Evolutionary conservation across 2,113 vertebrate genomes (phyloP).

Genomic region (Balaeniceps rex): DNA sequence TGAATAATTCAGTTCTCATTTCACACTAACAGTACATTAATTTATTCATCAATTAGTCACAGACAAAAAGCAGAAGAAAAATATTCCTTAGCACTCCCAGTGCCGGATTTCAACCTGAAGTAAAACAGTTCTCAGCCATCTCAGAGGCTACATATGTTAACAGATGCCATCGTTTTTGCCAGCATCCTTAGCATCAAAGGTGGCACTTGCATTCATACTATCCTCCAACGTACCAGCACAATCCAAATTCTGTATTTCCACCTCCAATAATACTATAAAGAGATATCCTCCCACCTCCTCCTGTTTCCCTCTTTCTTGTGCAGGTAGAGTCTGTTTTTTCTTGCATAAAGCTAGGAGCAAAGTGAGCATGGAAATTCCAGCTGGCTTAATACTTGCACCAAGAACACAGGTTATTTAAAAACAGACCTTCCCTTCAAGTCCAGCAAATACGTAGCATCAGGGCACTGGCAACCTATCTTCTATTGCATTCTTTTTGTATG

Average conservation of each 20-base stretch:
- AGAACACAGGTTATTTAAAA: background rate
- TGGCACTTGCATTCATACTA: background rate
- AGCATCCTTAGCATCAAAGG: background rate
- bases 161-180: background rate
- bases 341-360: background rate
- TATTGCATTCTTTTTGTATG: background rate
- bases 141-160: background rate
- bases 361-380: background rate
- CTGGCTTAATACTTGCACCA: background rate
- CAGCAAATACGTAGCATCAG: rapidly evolving
- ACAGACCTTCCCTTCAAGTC: background rate
- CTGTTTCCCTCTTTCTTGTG: background rate
- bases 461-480: background rate
- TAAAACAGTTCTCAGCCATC: background rate
- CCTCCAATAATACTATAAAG: background rate
- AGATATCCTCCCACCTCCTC: background rate
- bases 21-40: background rate
- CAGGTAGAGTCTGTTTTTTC: background rate
- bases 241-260: background rate
- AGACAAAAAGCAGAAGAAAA: background rate
- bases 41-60: slow-evolving; percentile 11
- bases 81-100: background rate
- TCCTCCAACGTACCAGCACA: background rate
- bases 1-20: background rate
- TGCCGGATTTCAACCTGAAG: background rate